Evolutionary conservation across 2,113 vertebrate species (phyloP).

Genomic region (Phylloscopus trochilus): DNA sequence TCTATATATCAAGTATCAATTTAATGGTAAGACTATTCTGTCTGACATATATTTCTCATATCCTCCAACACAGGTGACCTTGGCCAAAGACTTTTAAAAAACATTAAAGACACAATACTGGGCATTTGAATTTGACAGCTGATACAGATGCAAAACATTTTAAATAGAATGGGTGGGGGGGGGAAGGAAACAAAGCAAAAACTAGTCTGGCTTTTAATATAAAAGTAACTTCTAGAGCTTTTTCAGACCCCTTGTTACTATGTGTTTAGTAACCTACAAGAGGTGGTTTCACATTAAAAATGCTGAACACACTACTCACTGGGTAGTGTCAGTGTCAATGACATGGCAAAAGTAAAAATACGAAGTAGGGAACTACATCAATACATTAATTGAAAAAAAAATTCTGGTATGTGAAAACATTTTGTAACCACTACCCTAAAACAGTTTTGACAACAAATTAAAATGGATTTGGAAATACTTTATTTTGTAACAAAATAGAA

Average conservation of each 20-base stretch:
- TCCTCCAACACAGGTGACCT: background rate
- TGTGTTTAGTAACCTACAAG: background rate
- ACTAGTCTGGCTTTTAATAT: background rate
- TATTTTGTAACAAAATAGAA: background rate
- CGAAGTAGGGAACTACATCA: background rate
- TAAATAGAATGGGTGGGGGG: fast-evolving
- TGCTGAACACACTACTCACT: background rate
- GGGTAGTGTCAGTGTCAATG: background rate
- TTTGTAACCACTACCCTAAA: background rate
- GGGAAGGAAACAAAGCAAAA: background rate
- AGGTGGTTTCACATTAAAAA: background rate
- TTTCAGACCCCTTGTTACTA: background rate
- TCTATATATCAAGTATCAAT: background rate
- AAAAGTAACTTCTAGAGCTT: background rate
- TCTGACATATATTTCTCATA: background rate
- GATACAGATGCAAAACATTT: background rate
- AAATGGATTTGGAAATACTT: background rate
- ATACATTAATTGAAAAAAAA: background rate
- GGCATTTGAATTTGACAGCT: background rate
- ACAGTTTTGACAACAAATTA: background rate
- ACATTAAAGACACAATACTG: background rate
- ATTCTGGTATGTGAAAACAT: background rate
- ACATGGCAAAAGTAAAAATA: background rate
- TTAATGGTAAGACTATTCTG: background rate
- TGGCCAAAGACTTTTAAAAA: background rate